phyloP scores from a whole-genome alignment of 2,888 invertebrate species.

The Lochmaea crataegi region DNA sequence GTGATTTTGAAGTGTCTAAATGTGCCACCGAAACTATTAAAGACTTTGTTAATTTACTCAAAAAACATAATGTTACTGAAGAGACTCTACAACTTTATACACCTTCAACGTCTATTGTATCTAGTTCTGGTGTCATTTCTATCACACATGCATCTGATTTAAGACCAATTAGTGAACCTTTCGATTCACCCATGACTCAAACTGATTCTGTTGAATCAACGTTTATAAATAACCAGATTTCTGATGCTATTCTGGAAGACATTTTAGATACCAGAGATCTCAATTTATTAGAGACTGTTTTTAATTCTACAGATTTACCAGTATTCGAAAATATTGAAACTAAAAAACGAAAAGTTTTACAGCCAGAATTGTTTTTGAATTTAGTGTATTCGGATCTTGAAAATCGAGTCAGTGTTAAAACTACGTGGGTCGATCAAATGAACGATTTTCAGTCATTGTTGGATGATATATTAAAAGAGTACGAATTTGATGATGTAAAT shows the following conservation, averaged over 20 bases:
- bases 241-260: slow-evolving; percentile 69
- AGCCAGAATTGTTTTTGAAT: slow-evolving; percentile 73
- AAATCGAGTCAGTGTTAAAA: slow-evolving; percentile 70
- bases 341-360: slow-evolving; percentile 63
- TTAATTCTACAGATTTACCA: slow-evolving; percentile 64
- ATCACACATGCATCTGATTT: background rate
- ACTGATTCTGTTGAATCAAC: background rate
- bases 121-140: background rate
- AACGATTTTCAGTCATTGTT: slow-evolving; percentile 76
- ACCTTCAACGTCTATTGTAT: slow-evolving; percentile 40
- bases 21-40: slow-evolving; percentile 69
- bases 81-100: slow-evolving; percentile 52
- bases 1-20: slow-evolving; percentile 78
- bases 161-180: background rate
- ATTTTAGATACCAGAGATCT: slow-evolving; percentile 74
- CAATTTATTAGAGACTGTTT: slow-evolving; percentile 72
- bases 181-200: background rate
- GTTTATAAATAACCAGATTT: slow-evolving; percentile 59
- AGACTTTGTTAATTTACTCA: slow-evolving; percentile 69
- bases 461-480: slow-evolving; percentile 78
- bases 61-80: slow-evolving; percentile 68
- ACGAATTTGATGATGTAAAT: slow-evolving; percentile 71
- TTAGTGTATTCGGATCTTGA: slow-evolving; percentile 73
- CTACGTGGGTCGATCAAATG: slow-evolving; percentile 76
- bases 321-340: slow-evolving; percentile 53